Base-by-base conservation (phyloP, 2,113 vertebrate genomes). In the Mobula hypostoma region DNA sequence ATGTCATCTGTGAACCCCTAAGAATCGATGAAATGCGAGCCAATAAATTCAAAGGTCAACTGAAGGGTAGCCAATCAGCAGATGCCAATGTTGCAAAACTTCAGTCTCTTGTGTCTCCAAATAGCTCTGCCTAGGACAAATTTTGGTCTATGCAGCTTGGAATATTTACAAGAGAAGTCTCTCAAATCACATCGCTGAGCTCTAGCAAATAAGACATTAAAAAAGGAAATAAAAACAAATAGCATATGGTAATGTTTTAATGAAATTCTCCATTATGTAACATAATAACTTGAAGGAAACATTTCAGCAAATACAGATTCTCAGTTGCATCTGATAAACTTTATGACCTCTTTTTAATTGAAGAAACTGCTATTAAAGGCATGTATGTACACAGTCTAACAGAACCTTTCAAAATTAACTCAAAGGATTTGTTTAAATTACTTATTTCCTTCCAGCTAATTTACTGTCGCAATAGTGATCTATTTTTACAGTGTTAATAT, bases 91-190 rank as follows among this genome's bases (percentile, higher is more conserved):
- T 48, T 48, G 3, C 48, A 48, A 48, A 48, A 48, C 48, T 48
- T 48, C 48, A 48, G 3, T 48, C 48, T 48, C 48, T 48, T 48
- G 48, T 48, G 48, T 48, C 48, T 66, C 14, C 21, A 93, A 93
- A 93, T 93, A 74, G 11, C 91, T 74, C 48, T 93, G 91, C 40
- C 19, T 48, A 5, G 72, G 36, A 74, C 70, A 48, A 27, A 93
- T 40, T 93, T 74, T 93, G 90, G 5, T 93, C 21, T 24, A 15
- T 93, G 40, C 24, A 32, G 24, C 70, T 21, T 66, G 29, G 66
- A 88, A 88, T 90, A 90, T 90, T 90, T 66, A 90, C n/a, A 90
- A 90, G 14, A 88, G 19, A 76, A 40, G 66, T 76, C 90, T 56
- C 36, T 74, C 27, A 93, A 74, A 74, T 93, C 48, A 48, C 91